A percentile compares a stretch with the other conserved stretches of the same genome.
Conservation (phyloP, 2,888 invertebrate genomes). For the Dryocosmus kuriphilus region DNA sequence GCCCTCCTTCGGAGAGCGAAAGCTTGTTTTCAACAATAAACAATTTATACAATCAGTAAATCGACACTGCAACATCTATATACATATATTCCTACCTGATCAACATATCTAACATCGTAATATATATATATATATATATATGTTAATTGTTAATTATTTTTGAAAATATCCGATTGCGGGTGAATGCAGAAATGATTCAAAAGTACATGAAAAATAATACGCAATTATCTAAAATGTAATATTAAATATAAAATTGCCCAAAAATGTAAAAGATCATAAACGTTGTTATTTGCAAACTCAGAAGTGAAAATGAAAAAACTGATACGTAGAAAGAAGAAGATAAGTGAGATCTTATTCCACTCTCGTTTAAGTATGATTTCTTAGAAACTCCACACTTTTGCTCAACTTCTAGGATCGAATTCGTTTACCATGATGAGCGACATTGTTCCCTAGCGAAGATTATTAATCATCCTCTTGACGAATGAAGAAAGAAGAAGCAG, state of each 20-base stretch:
- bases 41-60: too few relatives aligned
- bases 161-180: too few relatives aligned
- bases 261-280: background rate
- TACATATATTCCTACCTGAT: too few relatives aligned
- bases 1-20: too few relatives aligned
- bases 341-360: background rate
- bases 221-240: too few relatives aligned
- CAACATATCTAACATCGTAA: too few relatives aligned
- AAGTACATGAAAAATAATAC: too few relatives aligned
- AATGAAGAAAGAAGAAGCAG: constrained; percentile 17
- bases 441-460: constrained; percentile 29
- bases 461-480: constrained; percentile 34
- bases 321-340: background rate
- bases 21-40: too few relatives aligned
- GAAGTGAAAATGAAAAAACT: background rate
- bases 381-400: constrained; percentile 5
- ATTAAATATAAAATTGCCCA: background rate
- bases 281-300: background rate
- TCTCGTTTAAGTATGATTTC: constrained; percentile 4
- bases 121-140: too few relatives aligned
- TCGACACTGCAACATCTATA: too few relatives aligned
- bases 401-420: constrained; percentile 29
- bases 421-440: constrained; percentile 37
- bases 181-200: too few relatives aligned
- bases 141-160: too few relatives aligned